Evolutionary conservation across 92 coral and sea anemone genomes (phyloP).

Genomic region (Blastomussa wellsi): DNA sequence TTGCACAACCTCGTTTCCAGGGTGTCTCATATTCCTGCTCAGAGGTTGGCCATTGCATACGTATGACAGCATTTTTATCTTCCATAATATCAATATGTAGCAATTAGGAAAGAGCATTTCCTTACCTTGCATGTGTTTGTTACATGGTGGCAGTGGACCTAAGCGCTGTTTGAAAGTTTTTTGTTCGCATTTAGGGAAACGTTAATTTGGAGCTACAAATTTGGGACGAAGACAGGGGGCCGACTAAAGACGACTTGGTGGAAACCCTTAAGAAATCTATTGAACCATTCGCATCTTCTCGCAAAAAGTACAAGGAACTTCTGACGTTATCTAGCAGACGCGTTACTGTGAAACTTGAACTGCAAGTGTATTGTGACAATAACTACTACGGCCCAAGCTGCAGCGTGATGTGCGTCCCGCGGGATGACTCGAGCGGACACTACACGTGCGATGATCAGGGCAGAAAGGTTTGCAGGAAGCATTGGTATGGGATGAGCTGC

Average conservation of each 20-base stretch:
- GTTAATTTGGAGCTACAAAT: slow-evolving; percentile 2
- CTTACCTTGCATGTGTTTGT: no score
- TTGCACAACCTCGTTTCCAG: no score
- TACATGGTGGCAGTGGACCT: no score
- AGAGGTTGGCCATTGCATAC: no score
- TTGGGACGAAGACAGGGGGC: slow-evolving; percentile 16
- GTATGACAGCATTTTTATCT: no score
- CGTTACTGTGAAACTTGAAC: neutral
- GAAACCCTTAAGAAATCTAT: neutral
- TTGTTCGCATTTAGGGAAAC: slow-evolving; percentile 4
- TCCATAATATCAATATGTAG: no score
- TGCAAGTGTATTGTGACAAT: slow-evolving; percentile 35
- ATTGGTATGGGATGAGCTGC: slow-evolving; percentile 70
- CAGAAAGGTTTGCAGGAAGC: slow-evolving; percentile 31
- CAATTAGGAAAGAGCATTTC: no score
- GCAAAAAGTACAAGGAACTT: neutral
- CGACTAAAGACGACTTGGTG: slow-evolving; percentile 20
- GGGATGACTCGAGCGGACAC: slow-evolving; percentile 38
- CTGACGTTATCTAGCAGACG: neutral
- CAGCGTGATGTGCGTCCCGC: slow-evolving; percentile 55
- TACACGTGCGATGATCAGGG: slow-evolving; percentile 52
- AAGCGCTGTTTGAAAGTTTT: neutral
- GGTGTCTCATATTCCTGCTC: no score
- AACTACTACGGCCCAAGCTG: slow-evolving; percentile 61
- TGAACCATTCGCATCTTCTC: neutral